Conservation (phyloP, 2,888 invertebrate species). For the Ptilodon capucinus region DNA sequence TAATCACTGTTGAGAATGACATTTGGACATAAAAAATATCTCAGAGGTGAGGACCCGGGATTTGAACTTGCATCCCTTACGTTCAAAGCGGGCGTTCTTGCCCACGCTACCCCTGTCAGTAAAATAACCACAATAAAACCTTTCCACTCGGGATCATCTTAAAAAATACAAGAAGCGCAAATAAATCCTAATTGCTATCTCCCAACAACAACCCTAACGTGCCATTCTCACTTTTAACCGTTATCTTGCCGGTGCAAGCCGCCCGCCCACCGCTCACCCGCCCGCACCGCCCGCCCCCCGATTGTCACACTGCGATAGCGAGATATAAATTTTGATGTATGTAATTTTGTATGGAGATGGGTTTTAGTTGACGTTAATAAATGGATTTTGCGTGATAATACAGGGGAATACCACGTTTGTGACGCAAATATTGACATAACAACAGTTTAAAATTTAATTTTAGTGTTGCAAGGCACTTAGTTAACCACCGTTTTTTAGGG, state of each 20-base stretch:
- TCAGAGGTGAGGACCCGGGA: too few relatives aligned
- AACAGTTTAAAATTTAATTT: too few relatives aligned
- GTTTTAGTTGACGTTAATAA: conserved; percentile 2
- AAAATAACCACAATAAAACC: not conserved
- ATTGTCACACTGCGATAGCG: conserved; percentile 35
- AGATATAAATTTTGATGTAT: conserved; percentile 54
- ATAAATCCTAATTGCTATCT: conserved; percentile 1
- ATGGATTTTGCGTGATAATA: not conserved
- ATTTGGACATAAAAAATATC: too few relatives aligned
- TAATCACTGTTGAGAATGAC: too few relatives aligned
- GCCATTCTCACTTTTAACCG: conserved; percentile 46
- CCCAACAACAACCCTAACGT: conserved; percentile 39
- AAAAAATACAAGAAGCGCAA: not conserved
- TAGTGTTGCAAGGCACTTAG: too few relatives aligned
- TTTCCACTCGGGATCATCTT: not conserved
- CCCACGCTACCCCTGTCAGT: too few relatives aligned
- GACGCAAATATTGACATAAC: too few relatives aligned
- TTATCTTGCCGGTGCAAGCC: conserved; percentile 50
- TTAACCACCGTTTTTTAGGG: too few relatives aligned
- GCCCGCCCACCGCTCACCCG: conserved; percentile 17
- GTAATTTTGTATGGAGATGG: conserved; percentile 31
- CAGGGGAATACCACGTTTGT: not conserved
- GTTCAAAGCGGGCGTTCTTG: too few relatives aligned
- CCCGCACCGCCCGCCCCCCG: conserved; percentile 14
- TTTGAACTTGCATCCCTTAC: too few relatives aligned